Conservation (phyloP, 2,888 invertebrate genomes). For the Steromphala cineraria region DNA sequence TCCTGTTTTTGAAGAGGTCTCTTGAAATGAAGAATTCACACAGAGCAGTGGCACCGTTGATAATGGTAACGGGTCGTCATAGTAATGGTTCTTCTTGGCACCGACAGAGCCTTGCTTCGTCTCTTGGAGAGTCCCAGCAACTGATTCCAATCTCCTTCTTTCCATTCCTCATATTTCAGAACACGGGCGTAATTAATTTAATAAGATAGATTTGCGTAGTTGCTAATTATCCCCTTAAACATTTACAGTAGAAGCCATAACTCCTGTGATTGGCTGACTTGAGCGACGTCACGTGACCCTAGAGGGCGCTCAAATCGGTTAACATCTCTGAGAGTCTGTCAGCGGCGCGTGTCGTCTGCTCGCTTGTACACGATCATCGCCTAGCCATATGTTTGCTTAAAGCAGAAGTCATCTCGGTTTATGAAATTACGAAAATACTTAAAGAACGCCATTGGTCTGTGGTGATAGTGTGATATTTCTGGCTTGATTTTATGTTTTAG, state of each 20-base stretch:
- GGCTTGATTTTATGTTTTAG: background rate
- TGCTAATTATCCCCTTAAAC: conserved; percentile 39
- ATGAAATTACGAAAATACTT: background rate
- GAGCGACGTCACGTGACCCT: background rate
- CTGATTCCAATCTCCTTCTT: background rate
- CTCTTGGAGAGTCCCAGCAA: too few species aligned
- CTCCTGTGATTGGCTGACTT: conserved; percentile 29
- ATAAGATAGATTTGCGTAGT: conserved; percentile 35
- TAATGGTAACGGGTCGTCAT: too few species aligned
- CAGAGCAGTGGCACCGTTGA: too few species aligned
- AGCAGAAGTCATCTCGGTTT: background rate
- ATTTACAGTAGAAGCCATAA: conserved; percentile 32
- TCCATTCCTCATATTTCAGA: background rate
- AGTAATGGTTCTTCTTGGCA: too few species aligned
- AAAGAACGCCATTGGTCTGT: background rate
- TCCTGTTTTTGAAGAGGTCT: too few species aligned
- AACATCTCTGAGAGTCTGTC: background rate
- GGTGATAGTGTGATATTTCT: background rate
- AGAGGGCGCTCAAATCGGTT: background rate
- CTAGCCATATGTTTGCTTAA: background rate
- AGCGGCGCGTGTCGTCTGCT: background rate
- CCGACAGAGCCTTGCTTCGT: too few species aligned
- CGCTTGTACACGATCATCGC: background rate
- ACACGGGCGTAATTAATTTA: conserved; percentile 32
- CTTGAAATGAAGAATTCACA: too few species aligned